Conservation (phyloP, 2,113 vertebrate genomes). For the Ageneiosus marmoratus region DNA sequence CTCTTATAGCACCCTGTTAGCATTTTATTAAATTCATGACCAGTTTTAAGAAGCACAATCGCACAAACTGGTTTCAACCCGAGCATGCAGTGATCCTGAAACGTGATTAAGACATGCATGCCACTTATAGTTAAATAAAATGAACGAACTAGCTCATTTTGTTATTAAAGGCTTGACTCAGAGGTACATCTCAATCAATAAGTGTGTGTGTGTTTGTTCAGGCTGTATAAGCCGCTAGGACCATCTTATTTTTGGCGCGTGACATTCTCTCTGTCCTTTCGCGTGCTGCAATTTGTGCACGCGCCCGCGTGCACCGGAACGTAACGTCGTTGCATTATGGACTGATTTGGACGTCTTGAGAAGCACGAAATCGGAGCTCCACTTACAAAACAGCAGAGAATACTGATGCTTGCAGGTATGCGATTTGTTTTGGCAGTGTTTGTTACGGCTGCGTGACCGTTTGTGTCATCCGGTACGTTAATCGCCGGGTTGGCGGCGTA, state of each 20-base stretch:
- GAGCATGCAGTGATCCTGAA: not conserved
- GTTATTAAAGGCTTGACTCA: not conserved
- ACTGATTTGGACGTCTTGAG: not conserved
- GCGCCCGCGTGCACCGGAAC: not conserved
- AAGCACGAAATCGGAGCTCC: too few species aligned
- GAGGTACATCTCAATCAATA: not conserved
- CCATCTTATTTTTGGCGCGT: slow-evolving; percentile 76
- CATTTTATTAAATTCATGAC: not conserved
- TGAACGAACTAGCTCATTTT: not conserved
- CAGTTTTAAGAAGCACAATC: not conserved
- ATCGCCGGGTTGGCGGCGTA: not conserved
- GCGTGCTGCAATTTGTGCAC: not conserved
- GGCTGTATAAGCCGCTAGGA: slow-evolving; percentile 12
- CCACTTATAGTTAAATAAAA: not conserved
- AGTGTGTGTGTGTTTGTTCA: slow-evolving; percentile 31
- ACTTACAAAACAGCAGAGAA: not conserved
- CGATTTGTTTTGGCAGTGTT: not conserved
- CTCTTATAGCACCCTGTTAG: not conserved
- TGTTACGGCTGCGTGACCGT: too few species aligned
- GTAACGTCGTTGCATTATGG: not conserved
- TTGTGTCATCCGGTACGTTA: not conserved
- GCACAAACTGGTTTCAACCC: not conserved
- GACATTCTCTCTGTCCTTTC: slow-evolving; percentile 67
- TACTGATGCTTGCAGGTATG: not conserved
- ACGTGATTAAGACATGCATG: not conserved